These are phyloP conservation scores for Drymodes brunneopygia DNA, from an alignment of 2,113 vertebrate species.

Conservation along the genomic window DNA sequence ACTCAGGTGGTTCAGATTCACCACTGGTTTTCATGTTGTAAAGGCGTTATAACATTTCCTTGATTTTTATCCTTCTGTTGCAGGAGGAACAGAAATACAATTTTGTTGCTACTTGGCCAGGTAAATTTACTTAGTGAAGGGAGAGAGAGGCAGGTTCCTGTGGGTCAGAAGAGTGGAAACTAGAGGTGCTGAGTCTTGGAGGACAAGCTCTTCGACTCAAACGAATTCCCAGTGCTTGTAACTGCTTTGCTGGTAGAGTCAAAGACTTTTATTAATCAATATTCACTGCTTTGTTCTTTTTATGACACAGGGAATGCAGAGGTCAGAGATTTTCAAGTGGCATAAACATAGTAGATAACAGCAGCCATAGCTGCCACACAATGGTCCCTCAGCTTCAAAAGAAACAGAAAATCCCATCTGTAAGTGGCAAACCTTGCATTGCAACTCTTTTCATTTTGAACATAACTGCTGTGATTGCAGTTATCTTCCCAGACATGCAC, in stretches of 20 bases:
- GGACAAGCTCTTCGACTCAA: neutral
- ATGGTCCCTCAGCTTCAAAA: slow-evolving; percentile 36
- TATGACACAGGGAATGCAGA: slow-evolving; percentile 47
- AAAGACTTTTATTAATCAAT: slow-evolving; percentile 55
- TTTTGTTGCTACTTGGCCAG: neutral
- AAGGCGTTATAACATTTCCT: neutral
- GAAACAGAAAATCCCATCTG: neutral
- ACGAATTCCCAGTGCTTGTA: neutral
- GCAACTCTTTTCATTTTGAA: neutral
- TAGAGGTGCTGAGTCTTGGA: neutral
- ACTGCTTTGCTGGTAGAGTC: neutral
- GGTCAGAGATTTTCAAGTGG: slow-evolving; percentile 53
- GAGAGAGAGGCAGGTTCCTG: neutral
- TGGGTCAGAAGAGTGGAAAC: neutral
- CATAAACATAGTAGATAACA: slow-evolving; percentile 26
- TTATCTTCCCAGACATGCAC: neutral
- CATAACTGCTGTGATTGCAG: neutral
- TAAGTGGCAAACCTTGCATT: neutral
- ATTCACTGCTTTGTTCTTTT: slow-evolving; percentile 41
- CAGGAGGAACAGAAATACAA: neutral
- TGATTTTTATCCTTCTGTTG: neutral
- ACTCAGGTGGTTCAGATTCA: slow-evolving; percentile 67
- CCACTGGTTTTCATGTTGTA: slow-evolving; percentile 25
- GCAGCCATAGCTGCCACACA: neutral
- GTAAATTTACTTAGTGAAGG: neutral